phyloP scores from a whole-genome alignment of 2,888 invertebrate species.

The Polydrusus tereticollis region DNA sequence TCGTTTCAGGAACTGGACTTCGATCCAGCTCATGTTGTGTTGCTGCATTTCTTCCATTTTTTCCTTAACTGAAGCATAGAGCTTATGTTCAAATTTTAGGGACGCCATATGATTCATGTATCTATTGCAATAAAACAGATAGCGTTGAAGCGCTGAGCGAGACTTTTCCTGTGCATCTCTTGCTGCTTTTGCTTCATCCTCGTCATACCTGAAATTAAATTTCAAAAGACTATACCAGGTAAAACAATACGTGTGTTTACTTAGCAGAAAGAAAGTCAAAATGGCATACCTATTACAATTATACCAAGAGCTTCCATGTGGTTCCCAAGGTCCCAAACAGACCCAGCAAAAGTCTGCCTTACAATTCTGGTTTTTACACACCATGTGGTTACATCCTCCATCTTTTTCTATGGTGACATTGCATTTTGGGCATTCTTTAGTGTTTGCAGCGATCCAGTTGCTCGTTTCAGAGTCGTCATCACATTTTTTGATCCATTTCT shows the following conservation, averaged over 20 bases:
- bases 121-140: slow-evolving; percentile 98
- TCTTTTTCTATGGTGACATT: slow-evolving; percentile 97
- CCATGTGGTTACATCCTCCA: slow-evolving; percentile 99
- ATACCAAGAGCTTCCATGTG: slow-evolving; percentile 98
- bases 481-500: slow-evolving; percentile 98
- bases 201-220: slow-evolving; percentile 74
- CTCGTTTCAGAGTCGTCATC: slow-evolving; percentile 99
- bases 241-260: too few relatives aligned
- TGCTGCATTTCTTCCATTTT: slow-evolving; percentile 99
- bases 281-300: slow-evolving; percentile 85
- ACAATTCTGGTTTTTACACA: slow-evolving; percentile 97
- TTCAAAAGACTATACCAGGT: neutral
- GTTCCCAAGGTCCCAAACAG: slow-evolving; percentile 98
- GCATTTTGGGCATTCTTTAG: slow-evolving; percentile 99
- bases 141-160: slow-evolving; percentile 93
- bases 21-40: slow-evolving; percentile 99
- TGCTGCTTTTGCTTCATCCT: slow-evolving; percentile 96
- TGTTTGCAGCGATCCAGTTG: slow-evolving; percentile 99
- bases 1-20: slow-evolving; percentile 98
- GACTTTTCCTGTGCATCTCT: slow-evolving; percentile 96
- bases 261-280: neutral
- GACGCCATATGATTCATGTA: slow-evolving; percentile 99
- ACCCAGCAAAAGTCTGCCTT: slow-evolving; percentile 99
- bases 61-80: slow-evolving; percentile 94
- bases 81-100: slow-evolving; percentile 96